Evolutionary conservation across 2,113 vertebrate species (phyloP), one percentile per base, ranked within the genome.

Genomic region (Zingel zingel): DNA sequence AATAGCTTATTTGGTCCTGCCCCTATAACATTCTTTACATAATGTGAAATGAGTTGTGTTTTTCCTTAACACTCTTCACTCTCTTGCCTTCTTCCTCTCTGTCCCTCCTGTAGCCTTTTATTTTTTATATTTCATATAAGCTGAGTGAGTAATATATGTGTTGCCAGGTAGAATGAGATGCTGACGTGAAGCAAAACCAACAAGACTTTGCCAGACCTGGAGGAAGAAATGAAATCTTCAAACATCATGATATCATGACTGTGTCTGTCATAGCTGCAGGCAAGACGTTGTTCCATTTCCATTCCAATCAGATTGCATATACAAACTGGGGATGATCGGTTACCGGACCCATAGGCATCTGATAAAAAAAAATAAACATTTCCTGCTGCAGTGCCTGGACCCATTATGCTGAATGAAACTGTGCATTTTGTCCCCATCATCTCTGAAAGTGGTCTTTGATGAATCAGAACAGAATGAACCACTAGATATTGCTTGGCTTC

Each of bases 391-490:
- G 7, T 65, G 62, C 77, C 21, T 65, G 39, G 77, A 71, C 77
- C 16, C 33, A 18, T 86, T 65, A 3, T 76, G 25, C 71, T 12
- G 11, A 71, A 47, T 76, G 54, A 81, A 85, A 54, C 43, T 51
- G 39, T 43, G 51, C 51, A 23, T 75, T 74, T 43, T 48, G 75
- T 78, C 18, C 64, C 62, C 23, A 47, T 77, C 30, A 57, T 85
- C 68, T 33, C 36, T 39, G 5, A 79, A 88, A 86, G 73, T 76
- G 72, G 43, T 57, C 78, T 80, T 81, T 85, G 86, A 90, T 85
- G 74, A 83, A 88, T 88, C 79, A 14, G 72, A 83, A 64, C 73
- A 77, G 65, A 84, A 80, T 62, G 72, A 88, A 84, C 61, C 81
- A 57, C 67, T 83, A 79, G 56, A 83, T 85, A 84, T 82, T 74